These are phyloP conservation scores for Calliphora vomitoria DNA, from an alignment of 2,888 invertebrate genomes.

Conservation along the genomic window DNA sequence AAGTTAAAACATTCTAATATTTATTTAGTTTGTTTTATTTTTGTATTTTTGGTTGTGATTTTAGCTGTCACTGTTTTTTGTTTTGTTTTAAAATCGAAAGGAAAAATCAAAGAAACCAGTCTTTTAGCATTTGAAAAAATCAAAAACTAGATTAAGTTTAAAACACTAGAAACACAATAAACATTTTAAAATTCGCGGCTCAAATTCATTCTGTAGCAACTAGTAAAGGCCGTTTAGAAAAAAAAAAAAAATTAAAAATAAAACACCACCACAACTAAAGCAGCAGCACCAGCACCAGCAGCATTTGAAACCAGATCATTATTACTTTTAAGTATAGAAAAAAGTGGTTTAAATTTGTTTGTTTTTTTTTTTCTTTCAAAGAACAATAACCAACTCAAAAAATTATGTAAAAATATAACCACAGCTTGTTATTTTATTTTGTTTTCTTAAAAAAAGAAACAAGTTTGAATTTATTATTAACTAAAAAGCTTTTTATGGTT, in stretches of 20 bases:
- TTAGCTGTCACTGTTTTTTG: slow-evolving; percentile 40
- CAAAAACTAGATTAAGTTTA: slow-evolving; percentile 61
- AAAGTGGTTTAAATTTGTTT: slow-evolving; percentile 50
- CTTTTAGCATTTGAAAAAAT: slow-evolving; percentile 58
- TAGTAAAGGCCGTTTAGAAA: slow-evolving; percentile 70
- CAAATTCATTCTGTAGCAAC: slow-evolving; percentile 57
- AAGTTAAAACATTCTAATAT: slow-evolving; percentile 54
- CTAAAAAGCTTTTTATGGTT: slow-evolving; percentile 27
- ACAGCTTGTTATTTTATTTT: slow-evolving; percentile 17
- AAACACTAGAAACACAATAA: slow-evolving; percentile 50
- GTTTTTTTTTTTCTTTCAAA: slow-evolving; percentile 23
- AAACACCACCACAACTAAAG: slow-evolving; percentile 19
- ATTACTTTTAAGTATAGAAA: slow-evolving; percentile 49
- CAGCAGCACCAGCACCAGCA: slow-evolving; percentile 17
- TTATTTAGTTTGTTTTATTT: slow-evolving; percentile 23
- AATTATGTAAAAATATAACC: slow-evolving; percentile 61
- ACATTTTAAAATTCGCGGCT: slow-evolving; percentile 47
- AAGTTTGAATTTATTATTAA: slow-evolving; percentile 35
- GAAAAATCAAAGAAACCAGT: slow-evolving; percentile 69
- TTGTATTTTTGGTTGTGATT: neutral
- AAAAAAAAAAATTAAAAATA: slow-evolving; percentile 52
- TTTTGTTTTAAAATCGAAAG: slow-evolving; percentile 59
- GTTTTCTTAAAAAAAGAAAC: slow-evolving; percentile 29
- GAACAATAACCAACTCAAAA: slow-evolving; percentile 59
- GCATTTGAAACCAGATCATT: slow-evolving; percentile 56